Percentiles rank a stretch among this genome's conserved stretches.
These are phyloP conservation scores for Antechinus flavipes DNA, from an alignment of 2,113 vertebrate species.

Conservation along the genomic window DNA sequence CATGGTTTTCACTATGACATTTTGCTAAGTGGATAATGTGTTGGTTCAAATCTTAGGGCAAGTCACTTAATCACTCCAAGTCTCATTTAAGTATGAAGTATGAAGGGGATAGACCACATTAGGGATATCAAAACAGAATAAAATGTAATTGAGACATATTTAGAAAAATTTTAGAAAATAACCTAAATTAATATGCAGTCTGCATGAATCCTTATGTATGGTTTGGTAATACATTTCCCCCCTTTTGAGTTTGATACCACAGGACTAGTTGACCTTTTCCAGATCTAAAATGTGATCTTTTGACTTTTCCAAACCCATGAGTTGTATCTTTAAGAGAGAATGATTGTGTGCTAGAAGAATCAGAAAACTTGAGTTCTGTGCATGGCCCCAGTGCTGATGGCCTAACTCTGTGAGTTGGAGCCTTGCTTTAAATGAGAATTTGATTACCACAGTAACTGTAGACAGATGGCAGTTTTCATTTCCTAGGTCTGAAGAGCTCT, in stretches of 20 bases:
- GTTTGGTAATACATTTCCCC: not conserved
- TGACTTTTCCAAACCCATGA: slow-evolving; percentile 5
- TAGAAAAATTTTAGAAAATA: not conserved
- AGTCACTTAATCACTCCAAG: not conserved
- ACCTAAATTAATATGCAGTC: not conserved
- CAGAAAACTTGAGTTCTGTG: not conserved
- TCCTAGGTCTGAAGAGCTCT: slow-evolving; percentile 56
- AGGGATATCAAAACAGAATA: not conserved
- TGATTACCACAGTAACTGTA: slow-evolving; percentile 50
- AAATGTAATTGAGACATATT: not conserved
- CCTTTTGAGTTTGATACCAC: not conserved
- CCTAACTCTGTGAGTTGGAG: slow-evolving; percentile 25
- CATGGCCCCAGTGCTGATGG: slow-evolving; percentile 14
- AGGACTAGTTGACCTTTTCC: not conserved
- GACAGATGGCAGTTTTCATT: slow-evolving; percentile 50
- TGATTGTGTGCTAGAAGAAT: not conserved
- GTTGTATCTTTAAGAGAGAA: not conserved
- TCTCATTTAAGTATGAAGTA: not conserved
- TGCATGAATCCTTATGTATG: not conserved
- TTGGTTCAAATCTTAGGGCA: not conserved
- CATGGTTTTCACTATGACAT: not conserved
- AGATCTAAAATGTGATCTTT: not conserved
- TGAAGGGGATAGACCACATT: not conserved
- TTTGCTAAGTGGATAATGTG: not conserved
- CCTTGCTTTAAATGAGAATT: slow-evolving; percentile 29